phyloP scores from a whole-genome alignment of 2,888 invertebrate species.

The Stramonita haemastoma region DNA sequence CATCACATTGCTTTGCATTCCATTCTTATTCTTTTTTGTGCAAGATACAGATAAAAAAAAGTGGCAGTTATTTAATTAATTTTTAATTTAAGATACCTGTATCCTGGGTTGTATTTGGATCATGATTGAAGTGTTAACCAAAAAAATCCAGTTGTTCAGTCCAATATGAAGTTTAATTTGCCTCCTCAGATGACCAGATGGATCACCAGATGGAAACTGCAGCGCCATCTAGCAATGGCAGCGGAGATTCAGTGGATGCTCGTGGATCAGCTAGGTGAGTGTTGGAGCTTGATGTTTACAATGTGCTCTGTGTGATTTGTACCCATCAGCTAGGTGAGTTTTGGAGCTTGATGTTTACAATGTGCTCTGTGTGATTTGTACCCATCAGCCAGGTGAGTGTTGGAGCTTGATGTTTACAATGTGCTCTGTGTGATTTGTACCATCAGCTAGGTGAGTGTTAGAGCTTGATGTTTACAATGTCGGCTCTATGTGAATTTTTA shows the following conservation, averaged over 20 bases:
- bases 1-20: no score
- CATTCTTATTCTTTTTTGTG: no score
- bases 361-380: background rate
- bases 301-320: background rate
- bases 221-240: background rate
- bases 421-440: background rate
- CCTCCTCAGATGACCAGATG: constrained; percentile 16
- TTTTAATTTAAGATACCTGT: no score
- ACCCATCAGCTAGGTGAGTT: constrained; percentile 6
- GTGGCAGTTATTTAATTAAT: no score
- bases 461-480: background rate
- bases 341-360: background rate
- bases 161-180: background rate
- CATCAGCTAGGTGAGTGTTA: constrained; percentile 10
- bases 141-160: no score
- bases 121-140: no score
- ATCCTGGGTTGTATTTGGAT: no score
- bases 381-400: constrained; percentile 9
- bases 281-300: background rate
- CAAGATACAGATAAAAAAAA: no score
- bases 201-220: background rate
- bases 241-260: constrained; percentile 20
- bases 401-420: background rate
- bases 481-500: background rate
- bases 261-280: constrained; percentile 24